A percentile compares a stretch with the other conserved stretches of the same genome.
Evolutionary conservation across 2,113 vertebrate species (phyloP).

Genomic region (Aldabrachelys gigantea): DNA sequence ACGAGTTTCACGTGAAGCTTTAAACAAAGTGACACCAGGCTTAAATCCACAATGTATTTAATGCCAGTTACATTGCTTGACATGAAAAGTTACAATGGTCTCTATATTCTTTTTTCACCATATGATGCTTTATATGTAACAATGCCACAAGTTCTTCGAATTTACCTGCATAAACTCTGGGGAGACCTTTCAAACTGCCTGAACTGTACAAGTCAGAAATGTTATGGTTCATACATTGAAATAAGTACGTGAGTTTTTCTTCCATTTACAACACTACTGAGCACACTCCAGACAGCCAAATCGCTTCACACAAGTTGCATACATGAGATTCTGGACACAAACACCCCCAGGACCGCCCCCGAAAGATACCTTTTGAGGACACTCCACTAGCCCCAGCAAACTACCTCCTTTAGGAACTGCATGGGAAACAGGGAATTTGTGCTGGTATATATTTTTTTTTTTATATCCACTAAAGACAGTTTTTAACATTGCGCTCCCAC

Average conservation of each 20-base stretch:
- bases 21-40: neutral
- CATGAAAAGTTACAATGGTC: slow-evolving; percentile 28
- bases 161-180: neutral
- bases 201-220: neutral
- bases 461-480: neutral
- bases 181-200: neutral
- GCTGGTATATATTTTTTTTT: neutral
- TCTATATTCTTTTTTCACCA: neutral
- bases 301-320: neutral
- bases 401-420: neutral
- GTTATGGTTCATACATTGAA: accelerated
- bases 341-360: neutral
- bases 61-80: slow-evolving; percentile 54
- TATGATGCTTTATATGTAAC: neutral
- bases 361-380: neutral
- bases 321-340: accelerated
- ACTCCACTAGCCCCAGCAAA: neutral
- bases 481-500: neutral
- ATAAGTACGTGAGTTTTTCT: neutral
- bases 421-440: accelerated
- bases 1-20: neutral
- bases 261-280: accelerated
- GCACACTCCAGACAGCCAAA: neutral
- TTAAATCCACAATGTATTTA: slow-evolving; percentile 62
- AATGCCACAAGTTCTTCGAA: neutral